phyloP scores from a whole-genome alignment of 2,888 invertebrate species.

The Sericinus montela region DNA sequence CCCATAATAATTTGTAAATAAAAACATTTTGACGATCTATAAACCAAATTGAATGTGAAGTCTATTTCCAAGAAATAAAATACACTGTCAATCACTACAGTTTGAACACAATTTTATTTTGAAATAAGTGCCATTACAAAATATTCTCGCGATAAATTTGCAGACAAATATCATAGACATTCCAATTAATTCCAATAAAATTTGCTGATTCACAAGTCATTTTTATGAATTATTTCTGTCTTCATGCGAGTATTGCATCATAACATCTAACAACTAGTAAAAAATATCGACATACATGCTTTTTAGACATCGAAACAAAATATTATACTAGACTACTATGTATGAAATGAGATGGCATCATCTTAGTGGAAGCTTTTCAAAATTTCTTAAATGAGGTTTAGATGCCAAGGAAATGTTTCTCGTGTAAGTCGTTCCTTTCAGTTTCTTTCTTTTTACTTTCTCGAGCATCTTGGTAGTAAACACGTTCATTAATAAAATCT shows the following conservation, averaged over 20 bases:
- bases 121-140: slow-evolving; percentile 7
- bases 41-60: slow-evolving; percentile 1
- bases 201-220: neutral
- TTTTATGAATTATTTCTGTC: neutral
- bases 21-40: neutral
- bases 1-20: slow-evolving; percentile 11
- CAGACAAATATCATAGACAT: slow-evolving; percentile 6
- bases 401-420: slow-evolving; percentile 2
- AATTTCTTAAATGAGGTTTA: slow-evolving; percentile 5
- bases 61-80: neutral
- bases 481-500: slow-evolving; percentile 15
- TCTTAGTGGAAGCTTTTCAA: neutral
- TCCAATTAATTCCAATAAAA: slow-evolving; percentile 5
- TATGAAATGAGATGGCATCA: slow-evolving; percentile 4
- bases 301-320: neutral
- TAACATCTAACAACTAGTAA: no score
- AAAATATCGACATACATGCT: neutral
- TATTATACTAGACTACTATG: neutral
- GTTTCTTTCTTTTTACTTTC: slow-evolving; percentile 10
- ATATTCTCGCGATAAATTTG: slow-evolving; percentile 1
- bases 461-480: slow-evolving; percentile 13
- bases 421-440: slow-evolving; percentile 15
- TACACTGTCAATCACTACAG: neutral
- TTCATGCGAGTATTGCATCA: neutral
- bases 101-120: neutral